phyloP scores from a whole-genome alignment of 1,140 invertebrate genomes.

The Tetranychus cinnabarinus region DNA sequence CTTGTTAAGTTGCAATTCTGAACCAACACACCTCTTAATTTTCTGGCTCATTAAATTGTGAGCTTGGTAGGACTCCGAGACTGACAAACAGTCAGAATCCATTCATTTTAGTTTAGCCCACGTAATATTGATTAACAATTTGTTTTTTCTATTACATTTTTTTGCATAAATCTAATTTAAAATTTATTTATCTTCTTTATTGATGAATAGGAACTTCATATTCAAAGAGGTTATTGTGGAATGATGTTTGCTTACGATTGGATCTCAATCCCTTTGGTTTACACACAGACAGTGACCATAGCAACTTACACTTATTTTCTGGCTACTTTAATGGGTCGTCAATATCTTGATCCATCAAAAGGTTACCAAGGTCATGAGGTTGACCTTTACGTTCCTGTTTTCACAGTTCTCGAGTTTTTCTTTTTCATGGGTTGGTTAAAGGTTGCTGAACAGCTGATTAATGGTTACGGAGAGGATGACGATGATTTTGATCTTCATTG shows the following conservation, averaged over 20 bases:
- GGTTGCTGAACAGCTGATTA: slow-evolving; percentile 21
- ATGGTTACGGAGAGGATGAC: slow-evolving; percentile 28
- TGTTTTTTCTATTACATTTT: too few relatives aligned
- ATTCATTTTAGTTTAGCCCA: too few relatives aligned
- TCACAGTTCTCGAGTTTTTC: slow-evolving; percentile 46
- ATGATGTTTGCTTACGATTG: slow-evolving; percentile 22
- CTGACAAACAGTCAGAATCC: too few relatives aligned
- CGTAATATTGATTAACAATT: too few relatives aligned
- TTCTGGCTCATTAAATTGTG: too few relatives aligned
- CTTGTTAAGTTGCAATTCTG: too few relatives aligned
- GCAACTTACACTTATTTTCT: slow-evolving; percentile 58
- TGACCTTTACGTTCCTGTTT: slow-evolving; percentile 16
- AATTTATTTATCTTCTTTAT: not conserved
- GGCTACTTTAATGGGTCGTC: slow-evolving; percentile 53
- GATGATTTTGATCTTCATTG: slow-evolving; percentile 25
- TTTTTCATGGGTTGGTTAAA: slow-evolving; percentile 84
- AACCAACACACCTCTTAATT: too few relatives aligned
- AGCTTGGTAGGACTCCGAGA: too few relatives aligned
- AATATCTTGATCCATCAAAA: slow-evolving; percentile 38
- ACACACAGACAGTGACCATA: slow-evolving; percentile 24
- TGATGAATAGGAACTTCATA: slow-evolving; percentile 16
- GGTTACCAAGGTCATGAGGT: slow-evolving; percentile 15
- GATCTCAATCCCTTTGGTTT: slow-evolving; percentile 28
- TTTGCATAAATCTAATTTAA: not conserved
- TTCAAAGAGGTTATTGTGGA: slow-evolving; percentile 22